Conservation (phyloP, 2,888 invertebrate species). For the Caenorhabditis becei region DNA sequence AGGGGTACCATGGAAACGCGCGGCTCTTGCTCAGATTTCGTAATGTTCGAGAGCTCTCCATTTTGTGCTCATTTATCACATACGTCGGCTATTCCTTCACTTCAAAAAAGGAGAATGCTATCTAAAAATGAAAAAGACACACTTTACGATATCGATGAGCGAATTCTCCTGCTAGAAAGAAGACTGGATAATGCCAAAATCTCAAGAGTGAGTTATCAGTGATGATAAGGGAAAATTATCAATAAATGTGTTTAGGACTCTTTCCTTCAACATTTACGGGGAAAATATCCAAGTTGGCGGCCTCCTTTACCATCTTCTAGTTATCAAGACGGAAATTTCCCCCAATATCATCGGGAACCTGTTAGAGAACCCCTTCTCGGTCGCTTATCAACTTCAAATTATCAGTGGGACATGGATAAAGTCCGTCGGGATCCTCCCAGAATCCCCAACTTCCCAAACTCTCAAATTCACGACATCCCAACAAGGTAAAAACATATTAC, state of each 20-base stretch:
- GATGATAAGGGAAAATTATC: not conserved
- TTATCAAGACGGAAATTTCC: constrained; percentile 29
- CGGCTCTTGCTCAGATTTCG: not conserved
- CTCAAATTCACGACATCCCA: constrained; percentile 11
- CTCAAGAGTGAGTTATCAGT: constrained; percentile 54
- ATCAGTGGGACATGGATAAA: constrained; percentile 51
- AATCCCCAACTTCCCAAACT: not conserved
- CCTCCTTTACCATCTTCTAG: constrained; percentile 47
- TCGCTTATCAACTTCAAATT: constrained; percentile 43
- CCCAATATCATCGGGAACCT: constrained; percentile 9
- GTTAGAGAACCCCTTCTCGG: constrained; percentile 26
- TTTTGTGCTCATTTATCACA: no score
- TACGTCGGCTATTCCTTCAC: no score
- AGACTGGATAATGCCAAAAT: constrained; percentile 66
- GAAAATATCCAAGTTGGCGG: constrained; percentile 71
- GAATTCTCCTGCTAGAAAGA: constrained; percentile 63
- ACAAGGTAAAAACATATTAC: constrained; percentile 23
- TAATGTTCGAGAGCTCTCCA: no score
- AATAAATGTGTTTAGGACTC: constrained; percentile 54
- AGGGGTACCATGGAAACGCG: not conserved
- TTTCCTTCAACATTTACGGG: constrained; percentile 65
- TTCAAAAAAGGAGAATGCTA: no score
- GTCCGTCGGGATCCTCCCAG: not conserved
- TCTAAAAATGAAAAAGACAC: constrained; percentile 51
- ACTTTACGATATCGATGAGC: constrained; percentile 58